Conservation (phyloP, 2,113 vertebrate species). For the Isurus oxyrinchus region DNA sequence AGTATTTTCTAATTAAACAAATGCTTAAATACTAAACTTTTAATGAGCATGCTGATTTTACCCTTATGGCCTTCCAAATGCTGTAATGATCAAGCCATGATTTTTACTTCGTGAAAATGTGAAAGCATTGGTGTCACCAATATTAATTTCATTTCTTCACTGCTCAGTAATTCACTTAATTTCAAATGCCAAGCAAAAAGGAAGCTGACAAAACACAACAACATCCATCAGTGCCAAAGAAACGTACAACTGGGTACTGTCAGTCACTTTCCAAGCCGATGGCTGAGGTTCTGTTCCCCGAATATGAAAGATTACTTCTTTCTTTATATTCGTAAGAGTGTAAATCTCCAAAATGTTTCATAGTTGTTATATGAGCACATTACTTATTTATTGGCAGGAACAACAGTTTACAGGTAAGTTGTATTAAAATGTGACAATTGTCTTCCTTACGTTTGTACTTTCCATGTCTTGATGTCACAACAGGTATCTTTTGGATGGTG, state of each 20-base stretch:
- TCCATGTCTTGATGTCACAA: not conserved
- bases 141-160: not conserved
- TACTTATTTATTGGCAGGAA: not conserved
- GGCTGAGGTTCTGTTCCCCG: not conserved
- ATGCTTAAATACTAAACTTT: not conserved
- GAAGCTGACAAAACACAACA: constrained; percentile 2
- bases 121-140: not conserved
- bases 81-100: not conserved
- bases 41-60: not conserved
- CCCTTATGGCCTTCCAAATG: not conserved
- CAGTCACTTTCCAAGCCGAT: not conserved
- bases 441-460: not conserved
- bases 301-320: not conserved
- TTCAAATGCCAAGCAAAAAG: not conserved
- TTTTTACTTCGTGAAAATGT: not conserved
- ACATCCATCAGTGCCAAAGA: not conserved
- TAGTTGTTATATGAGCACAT: not conserved
- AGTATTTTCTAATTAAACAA: not conserved
- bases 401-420: not conserved
- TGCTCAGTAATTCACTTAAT: not conserved
- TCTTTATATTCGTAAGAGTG: not conserved
- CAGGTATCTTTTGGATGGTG: not conserved
- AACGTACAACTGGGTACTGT: not conserved
- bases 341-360: not conserved
- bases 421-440: not conserved